Base-by-base conservation (phyloP, 2,113 vertebrate genomes). In the Petromus typicus region DNA sequence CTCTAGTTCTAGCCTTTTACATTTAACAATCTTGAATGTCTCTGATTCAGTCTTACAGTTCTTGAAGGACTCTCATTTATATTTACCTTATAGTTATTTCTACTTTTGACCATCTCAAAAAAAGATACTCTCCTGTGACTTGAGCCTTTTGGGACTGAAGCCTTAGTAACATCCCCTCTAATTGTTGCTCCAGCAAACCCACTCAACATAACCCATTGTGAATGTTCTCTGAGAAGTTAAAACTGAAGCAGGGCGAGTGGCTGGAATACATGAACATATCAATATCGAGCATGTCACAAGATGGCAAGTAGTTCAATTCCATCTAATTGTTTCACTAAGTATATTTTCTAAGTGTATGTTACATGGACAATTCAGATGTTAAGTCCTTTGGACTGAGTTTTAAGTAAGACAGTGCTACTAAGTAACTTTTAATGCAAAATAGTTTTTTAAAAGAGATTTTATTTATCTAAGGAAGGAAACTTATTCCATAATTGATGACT, bases 361-460 rank as follows among this genome's bases (percentile, higher is more conserved):
- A 81, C 56, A 10, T 84, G 69, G 6, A 54, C 1, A 32, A 30
- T 80, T 91, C 12, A 86, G 32, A 91, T 75, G 25, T 81, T 43
- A 85, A 59, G 92, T 86, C 20, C 40, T 94, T 79, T 89, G n/a
- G 12, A 73, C 6, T 79, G 48, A 91, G 48, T 51, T 73, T 96
- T 75, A 86, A 83, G 40, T 69, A 91, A 75, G 32, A 64, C 64
- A 80, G 67, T 94, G 76, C 37, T 95, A 10, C 34, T 78, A 88
- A 71, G 32, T 69, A 37, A 75, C 89, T 23, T 69, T 78, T 96
- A 51, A 63, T 75, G 2, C 87, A 90, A 96, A 81, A 48, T 37
- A 20, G 22, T 57, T 59, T 59, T 80, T 57, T 90, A 17, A 78
- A 92, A 69, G 57, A 56, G 25, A 14, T 40, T 59, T 14, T 54